Base-by-base conservation (phyloP, 1,140 invertebrate species). In the Ptiloglossa arizonensis region DNA sequence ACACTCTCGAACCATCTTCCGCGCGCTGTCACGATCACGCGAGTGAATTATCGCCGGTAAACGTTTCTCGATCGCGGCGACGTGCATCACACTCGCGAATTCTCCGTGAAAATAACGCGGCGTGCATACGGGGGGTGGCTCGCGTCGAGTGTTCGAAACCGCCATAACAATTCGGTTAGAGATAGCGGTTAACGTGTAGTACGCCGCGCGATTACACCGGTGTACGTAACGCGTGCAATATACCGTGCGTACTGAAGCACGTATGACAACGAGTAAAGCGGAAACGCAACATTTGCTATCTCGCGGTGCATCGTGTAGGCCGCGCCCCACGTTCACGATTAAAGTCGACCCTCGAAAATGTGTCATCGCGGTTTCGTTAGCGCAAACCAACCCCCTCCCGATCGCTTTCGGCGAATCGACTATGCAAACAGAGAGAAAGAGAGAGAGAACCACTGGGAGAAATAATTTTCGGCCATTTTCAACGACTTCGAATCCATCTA, bases 261-360 rank as follows among this genome's bases (percentile, higher is more conserved):
- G 17, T 50, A 24, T 50, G 22, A 52, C 46, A 73, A 73, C 27
- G 46, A n/a, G 13, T 11, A 41, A 54, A 73, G 48, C 68, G 54
- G 56, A 71, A 60, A 71, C 35, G 56, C 24, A 64, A 54, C 62
- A 64, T 41, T 64, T 73, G 71, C 59, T 73, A 73, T 73, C 46
- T 38, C 38, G 19, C 48, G 71, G 70, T 64, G 60, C 29, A 64
- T 64, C 71, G 41, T 41, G 60, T 48, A 46, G 35, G 1, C 24
- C 19, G 22, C 2, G 19, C 24, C 17, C 54, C 19, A 29, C 60
- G 24, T 13, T 35, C 24, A 32, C 59, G 71, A 64, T 73, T 64
- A 64, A 73, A 73, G 71, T 73, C 60, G 60, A 41, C 50, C 17
- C 19, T 35, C 19, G 50, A 22, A 52, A 52, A 52, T 52, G 50